Evolutionary conservation across 2,113 vertebrate genomes (phyloP).

Genomic region (Globicephala melas): DNA sequence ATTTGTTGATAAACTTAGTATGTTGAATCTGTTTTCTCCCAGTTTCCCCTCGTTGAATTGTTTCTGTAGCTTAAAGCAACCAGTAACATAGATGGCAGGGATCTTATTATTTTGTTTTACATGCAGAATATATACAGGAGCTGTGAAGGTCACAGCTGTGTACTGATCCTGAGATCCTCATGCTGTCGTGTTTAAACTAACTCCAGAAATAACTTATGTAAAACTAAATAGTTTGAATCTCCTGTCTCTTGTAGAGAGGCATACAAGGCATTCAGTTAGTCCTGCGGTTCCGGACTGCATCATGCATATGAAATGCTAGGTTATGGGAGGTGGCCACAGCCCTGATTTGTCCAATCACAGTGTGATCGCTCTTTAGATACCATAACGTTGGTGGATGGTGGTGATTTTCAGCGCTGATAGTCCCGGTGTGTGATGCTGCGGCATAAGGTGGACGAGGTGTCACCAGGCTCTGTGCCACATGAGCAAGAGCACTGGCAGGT

Average conservation of each 20-base stretch:
- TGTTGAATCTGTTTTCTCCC: not conserved
- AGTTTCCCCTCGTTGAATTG: not conserved
- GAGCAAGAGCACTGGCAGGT: not conserved
- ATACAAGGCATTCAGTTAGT: not conserved
- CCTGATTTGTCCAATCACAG: not conserved
- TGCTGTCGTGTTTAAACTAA: not conserved
- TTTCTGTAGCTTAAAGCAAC: not conserved
- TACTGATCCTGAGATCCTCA: not conserved
- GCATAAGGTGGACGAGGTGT: not conserved
- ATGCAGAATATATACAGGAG: not conserved
- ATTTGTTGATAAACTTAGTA: not conserved
- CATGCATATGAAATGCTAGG: not conserved
- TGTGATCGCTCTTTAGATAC: not conserved
- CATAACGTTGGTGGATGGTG: not conserved
- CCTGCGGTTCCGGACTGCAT: not conserved
- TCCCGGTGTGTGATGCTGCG: not conserved
- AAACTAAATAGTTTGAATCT: not conserved
- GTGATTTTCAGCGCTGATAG: not conserved
- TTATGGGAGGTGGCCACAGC: not conserved
- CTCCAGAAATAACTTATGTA: not conserved
- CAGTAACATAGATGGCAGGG: not conserved
- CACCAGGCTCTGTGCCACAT: not conserved
- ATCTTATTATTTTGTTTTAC: conserved; percentile 1
- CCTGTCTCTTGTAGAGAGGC: not conserved
- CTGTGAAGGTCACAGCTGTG: not conserved